A percentile compares a stretch with the other conserved stretches of the same genome.
Evolutionary conservation across 2,797 vertebrate species (phyloP).

Genomic region (Sciaenops ocellatus): DNA sequence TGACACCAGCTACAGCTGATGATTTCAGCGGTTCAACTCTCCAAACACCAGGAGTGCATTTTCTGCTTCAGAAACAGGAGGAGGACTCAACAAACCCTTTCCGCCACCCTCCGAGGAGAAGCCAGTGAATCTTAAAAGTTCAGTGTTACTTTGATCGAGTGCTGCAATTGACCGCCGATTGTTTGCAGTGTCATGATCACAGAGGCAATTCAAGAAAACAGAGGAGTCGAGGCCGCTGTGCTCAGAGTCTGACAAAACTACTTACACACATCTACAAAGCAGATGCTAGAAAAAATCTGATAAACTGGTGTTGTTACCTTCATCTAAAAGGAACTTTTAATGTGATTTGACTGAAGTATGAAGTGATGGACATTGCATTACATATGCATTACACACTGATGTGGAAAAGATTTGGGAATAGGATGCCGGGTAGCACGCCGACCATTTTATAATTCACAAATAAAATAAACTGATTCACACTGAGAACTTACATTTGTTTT

Average conservation of each 20-base stretch:
- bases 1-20: constrained; percentile 3
- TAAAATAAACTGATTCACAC: no score
- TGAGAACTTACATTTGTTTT: no score
- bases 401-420: no score
- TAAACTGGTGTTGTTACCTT: not conserved
- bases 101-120: not conserved
- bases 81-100: not conserved
- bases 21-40: not conserved
- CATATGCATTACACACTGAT: not conserved
- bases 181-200: constrained; percentile 30
- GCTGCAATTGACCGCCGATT: constrained; percentile 5
- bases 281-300: constrained; percentile 16
- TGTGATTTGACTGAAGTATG: not conserved
- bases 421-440: no score
- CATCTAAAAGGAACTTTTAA: not conserved
- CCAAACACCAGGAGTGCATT: not conserved
- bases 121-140: not conserved
- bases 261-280: constrained; percentile 7
- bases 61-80: constrained; percentile 1
- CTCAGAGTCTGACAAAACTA: constrained; percentile 22
- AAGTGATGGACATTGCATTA: not conserved
- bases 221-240: not conserved
- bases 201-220: constrained; percentile 12
- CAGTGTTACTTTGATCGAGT: constrained; percentile 9
- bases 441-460: no score